Percentiles rank a stretch among this genome's conserved stretches.
Evolutionary conservation across 1,140 invertebrate species (phyloP).

Genomic region (Lutraria rhynchaena): DNA sequence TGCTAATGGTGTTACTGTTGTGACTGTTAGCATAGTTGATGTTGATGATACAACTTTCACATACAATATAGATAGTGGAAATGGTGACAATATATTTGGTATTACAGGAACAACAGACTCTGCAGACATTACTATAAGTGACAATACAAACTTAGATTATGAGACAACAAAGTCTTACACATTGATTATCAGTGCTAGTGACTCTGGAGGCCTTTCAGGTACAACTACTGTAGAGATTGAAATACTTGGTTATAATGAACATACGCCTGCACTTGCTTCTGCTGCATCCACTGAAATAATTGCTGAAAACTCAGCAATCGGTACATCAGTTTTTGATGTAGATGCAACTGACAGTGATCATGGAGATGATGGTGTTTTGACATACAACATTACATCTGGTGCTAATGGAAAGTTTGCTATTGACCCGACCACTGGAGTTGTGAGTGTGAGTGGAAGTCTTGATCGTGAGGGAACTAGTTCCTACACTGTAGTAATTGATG

Average conservation of each 20-base stretch:
- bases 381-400: slow-evolving; percentile 64
- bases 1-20: slow-evolving; percentile 23
- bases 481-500: slow-evolving; percentile 65
- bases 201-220: slow-evolving; percentile 24
- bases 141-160: slow-evolving; percentile 90
- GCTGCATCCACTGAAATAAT: slow-evolving; percentile 45
- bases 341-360: slow-evolving; percentile 66
- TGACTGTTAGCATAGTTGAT: slow-evolving; percentile 66
- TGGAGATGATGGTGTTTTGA: slow-evolving; percentile 64
- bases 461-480: slow-evolving; percentile 63
- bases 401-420: slow-evolving; percentile 63
- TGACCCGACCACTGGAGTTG: slow-evolving; percentile 62
- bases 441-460: slow-evolving; percentile 64
- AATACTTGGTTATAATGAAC: slow-evolving; percentile 93
- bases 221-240: slow-evolving; percentile 59
- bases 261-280: slow-evolving; percentile 89
- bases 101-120: slow-evolving; percentile 46
- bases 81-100: slow-evolving; percentile 59
- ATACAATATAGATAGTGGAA: slow-evolving; percentile 60
- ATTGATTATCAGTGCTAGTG: slow-evolving; percentile 55
- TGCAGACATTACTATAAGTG: slow-evolving; percentile 53
- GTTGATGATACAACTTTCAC: slow-evolving; percentile 59
- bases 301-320: slow-evolving; percentile 56
- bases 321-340: slow-evolving; percentile 49
- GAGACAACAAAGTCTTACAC: slow-evolving; percentile 84